Conservation (phyloP, 1,140 invertebrate species). For the Heliconius himera region DNA sequence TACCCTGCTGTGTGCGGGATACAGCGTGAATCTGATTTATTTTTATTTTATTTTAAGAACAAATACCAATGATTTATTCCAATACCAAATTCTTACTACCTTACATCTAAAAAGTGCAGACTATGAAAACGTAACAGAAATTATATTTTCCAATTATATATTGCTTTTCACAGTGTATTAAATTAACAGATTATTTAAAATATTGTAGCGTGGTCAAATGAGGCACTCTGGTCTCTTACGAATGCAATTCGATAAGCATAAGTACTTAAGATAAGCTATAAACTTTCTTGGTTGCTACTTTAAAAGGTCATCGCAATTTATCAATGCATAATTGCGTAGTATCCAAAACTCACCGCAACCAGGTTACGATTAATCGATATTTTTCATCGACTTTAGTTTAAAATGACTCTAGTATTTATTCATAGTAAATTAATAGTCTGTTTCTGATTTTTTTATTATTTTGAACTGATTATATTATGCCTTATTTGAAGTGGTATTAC, state of each 20-base stretch:
- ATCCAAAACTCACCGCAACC: slow-evolving; percentile 12
- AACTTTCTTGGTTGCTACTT: slow-evolving; percentile 38
- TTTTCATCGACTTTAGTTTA: not conserved
- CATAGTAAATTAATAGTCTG: not conserved
- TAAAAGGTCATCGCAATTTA: slow-evolving; percentile 41
- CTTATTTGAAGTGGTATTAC: not conserved
- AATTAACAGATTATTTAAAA: not conserved
- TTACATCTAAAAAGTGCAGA: too few relatives aligned
- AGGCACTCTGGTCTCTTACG: not conserved
- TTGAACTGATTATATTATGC: not conserved
- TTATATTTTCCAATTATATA: too few relatives aligned
- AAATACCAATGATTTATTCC: too few relatives aligned
- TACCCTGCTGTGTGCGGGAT: too few relatives aligned
- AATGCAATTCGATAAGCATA: slow-evolving; percentile 18
- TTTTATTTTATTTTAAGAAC: too few relatives aligned
- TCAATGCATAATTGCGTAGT: slow-evolving; percentile 25
- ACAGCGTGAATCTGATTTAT: too few relatives aligned
- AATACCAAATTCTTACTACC: too few relatives aligned
- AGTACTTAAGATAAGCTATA: slow-evolving; percentile 30
- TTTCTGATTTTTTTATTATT: not conserved
- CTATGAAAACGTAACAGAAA: too few relatives aligned
- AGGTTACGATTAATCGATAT: slow-evolving; percentile 14
- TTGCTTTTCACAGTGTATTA: too few relatives aligned
- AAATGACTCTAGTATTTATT: not conserved
- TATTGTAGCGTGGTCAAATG: slow-evolving; percentile 12